Evolutionary conservation across 2,888 invertebrate genomes (phyloP).

Genomic region (Himalopsyche anomala): DNA sequence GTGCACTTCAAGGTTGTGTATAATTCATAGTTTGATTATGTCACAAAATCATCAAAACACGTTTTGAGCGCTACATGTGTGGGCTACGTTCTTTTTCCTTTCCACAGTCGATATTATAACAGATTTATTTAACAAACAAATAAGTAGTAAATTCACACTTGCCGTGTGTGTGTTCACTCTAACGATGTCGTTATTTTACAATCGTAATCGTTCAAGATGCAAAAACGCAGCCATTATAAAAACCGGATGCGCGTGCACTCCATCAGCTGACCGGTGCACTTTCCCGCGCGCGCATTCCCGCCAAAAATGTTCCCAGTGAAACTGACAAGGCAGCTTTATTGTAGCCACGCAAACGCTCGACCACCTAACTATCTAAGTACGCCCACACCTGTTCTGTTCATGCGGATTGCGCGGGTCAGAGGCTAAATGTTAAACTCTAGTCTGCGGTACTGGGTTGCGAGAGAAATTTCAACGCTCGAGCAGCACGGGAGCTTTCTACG

Average conservation of each 20-base stretch:
- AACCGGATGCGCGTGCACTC: conserved; percentile 13
- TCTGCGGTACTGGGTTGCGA: not conserved
- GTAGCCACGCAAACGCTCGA: not conserved
- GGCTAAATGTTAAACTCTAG: conserved; percentile 6
- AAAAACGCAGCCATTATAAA: not conserved
- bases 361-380: not conserved
- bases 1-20: no score
- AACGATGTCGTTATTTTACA: not conserved
- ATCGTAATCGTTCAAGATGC: not conserved
- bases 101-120: no score
- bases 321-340: not conserved
- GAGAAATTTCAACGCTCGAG: conserved; percentile 3
- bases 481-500: conserved; percentile 17
- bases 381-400: not conserved
- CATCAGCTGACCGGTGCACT: conserved; percentile 24
- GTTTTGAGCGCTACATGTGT: no score
- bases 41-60: no score
- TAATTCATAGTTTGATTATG: no score
- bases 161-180: not conserved
- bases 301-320: conserved; percentile 34
- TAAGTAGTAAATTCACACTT: not conserved
- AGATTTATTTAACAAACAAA: no score
- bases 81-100: no score
- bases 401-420: conserved; percentile 18
- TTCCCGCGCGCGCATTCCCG: conserved; percentile 21